Evolutionary conservation across 2,113 vertebrate genomes (phyloP).

Genomic region (Tragelaphus scriptus): DNA sequence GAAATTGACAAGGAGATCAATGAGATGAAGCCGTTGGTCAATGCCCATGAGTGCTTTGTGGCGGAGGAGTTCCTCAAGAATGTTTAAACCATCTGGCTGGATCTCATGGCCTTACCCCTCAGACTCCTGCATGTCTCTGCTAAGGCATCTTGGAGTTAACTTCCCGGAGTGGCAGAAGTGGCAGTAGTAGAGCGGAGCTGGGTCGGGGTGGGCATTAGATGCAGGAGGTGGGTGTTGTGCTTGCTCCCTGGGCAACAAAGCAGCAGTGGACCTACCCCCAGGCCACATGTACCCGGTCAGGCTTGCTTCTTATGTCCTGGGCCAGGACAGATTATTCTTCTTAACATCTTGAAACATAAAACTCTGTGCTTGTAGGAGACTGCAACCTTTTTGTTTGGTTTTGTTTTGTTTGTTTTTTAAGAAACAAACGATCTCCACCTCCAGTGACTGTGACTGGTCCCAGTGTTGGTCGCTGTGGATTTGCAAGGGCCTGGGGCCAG

Average conservation of each 20-base stretch:
- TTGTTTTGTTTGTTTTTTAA: no score
- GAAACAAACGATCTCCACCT: slow-evolving; percentile 52
- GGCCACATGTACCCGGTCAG: slow-evolving; percentile 60
- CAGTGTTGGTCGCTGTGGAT: slow-evolving; percentile 66
- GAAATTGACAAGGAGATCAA: slow-evolving; percentile 99
- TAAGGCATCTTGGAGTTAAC: slow-evolving; percentile 65
- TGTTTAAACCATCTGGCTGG: slow-evolving; percentile 76
- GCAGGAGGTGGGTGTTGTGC: slow-evolving; percentile 19
- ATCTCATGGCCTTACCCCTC: slow-evolving; percentile 66
- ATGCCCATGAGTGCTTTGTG: slow-evolving; percentile 93
- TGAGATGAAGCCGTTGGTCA: slow-evolving; percentile 98
- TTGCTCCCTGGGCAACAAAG: slow-evolving; percentile 65
- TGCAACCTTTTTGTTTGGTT: slow-evolving; percentile 56
- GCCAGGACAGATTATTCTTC: slow-evolving; percentile 61
- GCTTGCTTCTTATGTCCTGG: slow-evolving; percentile 62
- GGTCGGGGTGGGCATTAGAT: slow-evolving; percentile 29
- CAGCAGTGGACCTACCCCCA: slow-evolving; percentile 51
- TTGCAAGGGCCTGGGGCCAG: slow-evolving; percentile 68
- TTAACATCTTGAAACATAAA: slow-evolving; percentile 70
- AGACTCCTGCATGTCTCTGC: slow-evolving; percentile 64
- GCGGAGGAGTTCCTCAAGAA: slow-evolving; percentile 99
- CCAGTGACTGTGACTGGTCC: slow-evolving; percentile 76
- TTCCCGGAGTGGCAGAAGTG: not conserved
- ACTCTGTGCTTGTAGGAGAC: slow-evolving; percentile 76
- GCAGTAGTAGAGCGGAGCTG: not conserved